phyloP scores from a whole-genome alignment of 2,113 vertebrate species.

The Illadopsis cleaveri region DNA sequence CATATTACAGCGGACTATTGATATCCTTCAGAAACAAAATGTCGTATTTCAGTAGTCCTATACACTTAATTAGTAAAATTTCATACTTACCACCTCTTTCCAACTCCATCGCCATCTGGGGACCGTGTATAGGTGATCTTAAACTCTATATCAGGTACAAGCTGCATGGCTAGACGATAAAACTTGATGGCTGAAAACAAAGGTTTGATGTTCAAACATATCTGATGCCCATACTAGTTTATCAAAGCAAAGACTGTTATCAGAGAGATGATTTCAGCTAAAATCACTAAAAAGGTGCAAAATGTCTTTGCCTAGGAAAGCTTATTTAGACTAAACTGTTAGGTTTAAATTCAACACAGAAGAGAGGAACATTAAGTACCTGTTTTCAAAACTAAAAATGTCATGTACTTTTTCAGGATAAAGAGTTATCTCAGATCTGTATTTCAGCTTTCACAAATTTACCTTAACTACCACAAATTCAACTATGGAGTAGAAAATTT shows the following conservation, averaged over 20 bases:
- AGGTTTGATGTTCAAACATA: slow-evolving; percentile 29
- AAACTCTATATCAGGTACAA: slow-evolving; percentile 98
- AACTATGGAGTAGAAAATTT: not conserved
- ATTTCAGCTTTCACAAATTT: not conserved
- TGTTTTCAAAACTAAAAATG: not conserved
- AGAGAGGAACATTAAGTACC: not conserved
- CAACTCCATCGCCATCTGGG: slow-evolving; percentile 85
- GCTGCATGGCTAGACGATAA: slow-evolving; percentile 97
- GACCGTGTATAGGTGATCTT: slow-evolving; percentile 92
- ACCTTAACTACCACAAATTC: not conserved
- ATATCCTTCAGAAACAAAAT: not conserved
- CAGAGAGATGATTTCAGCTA: not conserved
- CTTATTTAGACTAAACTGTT: not conserved
- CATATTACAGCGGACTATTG: not conserved
- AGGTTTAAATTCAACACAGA: not conserved
- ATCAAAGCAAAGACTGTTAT: not conserved
- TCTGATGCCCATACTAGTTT: not conserved
- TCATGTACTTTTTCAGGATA: not conserved
- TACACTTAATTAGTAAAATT: not conserved
- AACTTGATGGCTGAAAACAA: slow-evolving; percentile 95
- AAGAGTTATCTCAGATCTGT: not conserved
- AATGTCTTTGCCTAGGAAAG: not conserved
- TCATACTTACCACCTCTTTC: slow-evolving; percentile 86
- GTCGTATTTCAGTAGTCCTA: not conserved
- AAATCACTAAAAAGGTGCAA: not conserved